Base-by-base conservation (phyloP, 2,113 vertebrate genomes). In the Ceyx cyanopectus region DNA sequence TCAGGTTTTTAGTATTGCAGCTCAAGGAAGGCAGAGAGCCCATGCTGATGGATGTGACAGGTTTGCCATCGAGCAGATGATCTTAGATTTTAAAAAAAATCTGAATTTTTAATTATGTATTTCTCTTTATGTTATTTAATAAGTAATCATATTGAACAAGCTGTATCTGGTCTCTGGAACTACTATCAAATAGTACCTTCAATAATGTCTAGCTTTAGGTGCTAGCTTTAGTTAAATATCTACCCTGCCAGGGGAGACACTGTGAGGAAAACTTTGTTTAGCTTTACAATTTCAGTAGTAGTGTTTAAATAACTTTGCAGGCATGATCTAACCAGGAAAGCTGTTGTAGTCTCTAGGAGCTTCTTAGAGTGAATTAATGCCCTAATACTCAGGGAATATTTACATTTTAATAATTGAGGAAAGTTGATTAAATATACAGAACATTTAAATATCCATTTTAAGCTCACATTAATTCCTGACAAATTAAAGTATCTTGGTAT, bases 81-180 rank as follows among this genome's bases (percentile, higher is more conserved):
- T 14, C 32, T 5, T 30, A 5, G 32, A 21, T 77, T 57, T 22
- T 60, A 10, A 61, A 83, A 74, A 6, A 22, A 40, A 20, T 6
- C 13, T 30, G 57, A 60, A 27, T 63, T 85, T 34, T 68, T 60
- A 83, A 84, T 92, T 62, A 68, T 58, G 57, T 95, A 29, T 18
- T 80, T 77, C 81, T 53, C 40, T 75, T 83, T 57, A 1, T 76
- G 34, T 73, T 91, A 45, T 90, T 95, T 72, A 87, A 94, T 90
- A 66, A 15, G 14, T 87, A 61, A 34, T 75, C 53, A 54, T 89
- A 87, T 26, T 85, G 91, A 96, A 37, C 73, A 34, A 94, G 87
- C 94, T 94, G 73, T 91, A 83, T 95, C 76, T 29, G 81, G 57
- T 95, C 72, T 95, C 65, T 92, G 94, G 80, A 90, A 43, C 56